Conservation (phyloP, 1,140 invertebrate species). For the Pemphigus obesinymphae region DNA sequence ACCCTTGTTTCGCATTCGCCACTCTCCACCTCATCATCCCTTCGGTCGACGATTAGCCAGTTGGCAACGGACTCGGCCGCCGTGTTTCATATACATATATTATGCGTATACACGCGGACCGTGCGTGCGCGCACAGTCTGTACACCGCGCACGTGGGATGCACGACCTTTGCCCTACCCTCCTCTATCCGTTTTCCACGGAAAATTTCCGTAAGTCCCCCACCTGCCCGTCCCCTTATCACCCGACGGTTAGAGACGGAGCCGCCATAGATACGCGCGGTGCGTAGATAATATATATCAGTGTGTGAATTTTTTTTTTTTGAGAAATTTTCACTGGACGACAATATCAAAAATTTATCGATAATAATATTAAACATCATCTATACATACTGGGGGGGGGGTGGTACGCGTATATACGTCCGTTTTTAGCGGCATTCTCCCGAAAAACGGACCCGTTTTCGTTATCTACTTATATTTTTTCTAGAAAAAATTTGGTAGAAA, state of each 20-base stretch:
- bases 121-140: not conserved
- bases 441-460: no score
- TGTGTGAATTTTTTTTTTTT: no score
- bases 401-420: no score
- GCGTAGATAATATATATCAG: no score
- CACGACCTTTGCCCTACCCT: not conserved
- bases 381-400: no score
- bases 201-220: not conserved
- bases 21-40: not conserved
- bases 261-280: no score
- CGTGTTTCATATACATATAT: not conserved
- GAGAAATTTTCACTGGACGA: no score
- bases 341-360: no score
- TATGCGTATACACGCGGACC: not conserved
- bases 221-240: not conserved
- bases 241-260: not conserved
- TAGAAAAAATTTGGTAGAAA: no score
- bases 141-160: not conserved
- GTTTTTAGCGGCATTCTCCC: no score
- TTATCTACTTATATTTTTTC: no score
- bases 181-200: not conserved
- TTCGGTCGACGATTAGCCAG: conserved; percentile 21
- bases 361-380: no score
- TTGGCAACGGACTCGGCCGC: not conserved
- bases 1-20: not conserved